phyloP scores from a whole-genome alignment of 2,797 vertebrate species.

The Bufotes viridis region DNA sequence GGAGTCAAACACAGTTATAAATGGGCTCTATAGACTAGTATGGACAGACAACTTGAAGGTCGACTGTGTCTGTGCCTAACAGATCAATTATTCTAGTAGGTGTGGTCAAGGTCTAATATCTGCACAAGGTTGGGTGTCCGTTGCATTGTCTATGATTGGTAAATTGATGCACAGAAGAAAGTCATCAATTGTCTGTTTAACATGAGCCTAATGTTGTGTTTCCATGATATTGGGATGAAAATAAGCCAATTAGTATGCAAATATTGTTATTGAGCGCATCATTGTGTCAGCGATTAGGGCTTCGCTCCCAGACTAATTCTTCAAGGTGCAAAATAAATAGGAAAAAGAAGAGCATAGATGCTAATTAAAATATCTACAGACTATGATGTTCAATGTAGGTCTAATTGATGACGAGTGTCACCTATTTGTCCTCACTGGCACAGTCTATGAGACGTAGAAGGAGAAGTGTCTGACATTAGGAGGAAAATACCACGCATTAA shows the following conservation, averaged over 20 bases:
- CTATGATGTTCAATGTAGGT: neutral
- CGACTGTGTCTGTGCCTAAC: too few species aligned
- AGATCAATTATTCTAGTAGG: too few species aligned
- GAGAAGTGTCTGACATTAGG: neutral
- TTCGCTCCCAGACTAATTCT: constrained; percentile 56
- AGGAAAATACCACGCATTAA: constrained; percentile 14
- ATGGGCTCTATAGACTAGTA: too few species aligned
- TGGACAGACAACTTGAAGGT: too few species aligned
- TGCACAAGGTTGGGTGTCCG: neutral
- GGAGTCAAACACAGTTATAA: neutral
- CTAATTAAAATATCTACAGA: constrained; percentile 48
- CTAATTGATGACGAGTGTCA: constrained; percentile 1
- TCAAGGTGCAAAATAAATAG: constrained; percentile 38
- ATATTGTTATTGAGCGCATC: constrained; percentile 55
- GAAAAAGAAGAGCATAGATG: constrained; percentile 24
- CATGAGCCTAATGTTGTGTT: constrained; percentile 2
- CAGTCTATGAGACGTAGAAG: neutral
- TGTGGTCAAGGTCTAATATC: neutral
- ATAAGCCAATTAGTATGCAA: constrained; percentile 51
- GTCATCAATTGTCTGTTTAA: neutral
- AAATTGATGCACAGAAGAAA: neutral
- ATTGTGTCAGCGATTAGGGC: constrained; percentile 52
- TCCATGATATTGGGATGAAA: constrained; percentile 4
- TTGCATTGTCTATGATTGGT: neutral
- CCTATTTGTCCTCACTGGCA: neutral